Conservation (phyloP, 2,797 vertebrate species). For the Chaenodraco wilsoni region DNA sequence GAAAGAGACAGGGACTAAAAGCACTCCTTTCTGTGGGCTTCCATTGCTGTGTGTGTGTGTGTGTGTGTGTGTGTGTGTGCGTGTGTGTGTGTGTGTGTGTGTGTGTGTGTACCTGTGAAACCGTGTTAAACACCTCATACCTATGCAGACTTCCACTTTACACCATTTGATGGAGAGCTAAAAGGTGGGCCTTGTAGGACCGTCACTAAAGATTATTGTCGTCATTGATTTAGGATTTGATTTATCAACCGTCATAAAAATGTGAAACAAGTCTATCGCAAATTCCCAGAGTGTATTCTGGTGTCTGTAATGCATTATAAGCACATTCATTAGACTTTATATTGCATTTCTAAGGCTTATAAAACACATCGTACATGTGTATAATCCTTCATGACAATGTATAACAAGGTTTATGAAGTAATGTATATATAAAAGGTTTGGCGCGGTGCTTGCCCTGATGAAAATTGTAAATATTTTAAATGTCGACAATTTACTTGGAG, state of each 20-base stretch:
- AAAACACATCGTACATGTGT: too few relatives aligned
- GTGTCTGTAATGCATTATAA: too few relatives aligned
- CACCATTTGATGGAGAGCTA: background rate
- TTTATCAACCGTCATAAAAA: background rate
- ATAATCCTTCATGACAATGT: too few relatives aligned
- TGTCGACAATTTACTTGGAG: too few relatives aligned
- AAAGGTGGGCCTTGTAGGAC: background rate
- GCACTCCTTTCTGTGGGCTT: conserved; percentile 18
- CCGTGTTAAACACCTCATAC: background rate
- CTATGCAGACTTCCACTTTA: background rate
- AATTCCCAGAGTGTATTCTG: background rate
- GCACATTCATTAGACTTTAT: too few relatives aligned
- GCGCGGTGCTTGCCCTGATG: too few relatives aligned
- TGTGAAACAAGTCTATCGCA: background rate
- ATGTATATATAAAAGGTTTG: too few relatives aligned
- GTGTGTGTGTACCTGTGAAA: background rate
- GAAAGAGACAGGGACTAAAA: conserved; percentile 57
- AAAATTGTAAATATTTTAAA: too few relatives aligned
- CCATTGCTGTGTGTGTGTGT: conserved; percentile 2
- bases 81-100: background rate
- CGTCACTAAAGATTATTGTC: too few relatives aligned
- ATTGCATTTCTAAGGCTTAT: too few relatives aligned
- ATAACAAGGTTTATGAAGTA: too few relatives aligned
- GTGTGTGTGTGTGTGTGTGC: conserved; percentile 1
- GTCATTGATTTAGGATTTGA: background rate